Evolutionary conservation across 2,888 invertebrate genomes (phyloP).

Genomic region (Masnerella sp.): DNA sequence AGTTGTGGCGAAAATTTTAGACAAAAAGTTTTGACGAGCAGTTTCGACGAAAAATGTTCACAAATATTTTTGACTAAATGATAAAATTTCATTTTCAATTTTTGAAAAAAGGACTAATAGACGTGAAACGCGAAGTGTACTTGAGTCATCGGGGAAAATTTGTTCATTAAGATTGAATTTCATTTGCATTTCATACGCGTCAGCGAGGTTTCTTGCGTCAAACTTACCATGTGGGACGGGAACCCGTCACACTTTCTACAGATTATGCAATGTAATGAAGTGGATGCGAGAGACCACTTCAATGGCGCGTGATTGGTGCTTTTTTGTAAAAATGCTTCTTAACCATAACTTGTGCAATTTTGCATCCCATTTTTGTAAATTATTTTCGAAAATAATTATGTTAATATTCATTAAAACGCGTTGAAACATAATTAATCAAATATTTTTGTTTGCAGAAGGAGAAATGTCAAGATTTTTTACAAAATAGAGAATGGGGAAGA

Average conservation of each 20-base stretch:
- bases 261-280: conserved; percentile 49
- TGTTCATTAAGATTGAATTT: conserved; percentile 41
- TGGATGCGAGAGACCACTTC: conserved; percentile 39
- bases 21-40: too few relatives aligned
- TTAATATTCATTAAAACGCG: not conserved
- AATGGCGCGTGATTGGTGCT: conserved; percentile 17
- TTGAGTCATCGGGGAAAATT: conserved; percentile 28
- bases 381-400: not conserved
- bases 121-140: too few relatives aligned
- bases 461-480: too few relatives aligned
- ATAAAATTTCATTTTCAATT: too few relatives aligned
- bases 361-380: too few relatives aligned
- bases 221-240: conserved; percentile 36
- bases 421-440: too few relatives aligned
- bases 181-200: conserved; percentile 42
- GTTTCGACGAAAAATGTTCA: too few relatives aligned
- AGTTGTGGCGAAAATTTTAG: too few relatives aligned
- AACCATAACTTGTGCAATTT: conserved; percentile 15
- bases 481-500: too few relatives aligned
- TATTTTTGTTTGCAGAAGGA: too few relatives aligned
- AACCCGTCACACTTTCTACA: conserved; percentile 44
- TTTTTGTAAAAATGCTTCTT: conserved; percentile 24
- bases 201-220: conserved; percentile 11
- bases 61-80: too few relatives aligned
- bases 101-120: too few relatives aligned